These are phyloP conservation scores for Campylorhamphus procurvoides DNA, from an alignment of 2,113 vertebrate species.

Conservation along the genomic window DNA sequence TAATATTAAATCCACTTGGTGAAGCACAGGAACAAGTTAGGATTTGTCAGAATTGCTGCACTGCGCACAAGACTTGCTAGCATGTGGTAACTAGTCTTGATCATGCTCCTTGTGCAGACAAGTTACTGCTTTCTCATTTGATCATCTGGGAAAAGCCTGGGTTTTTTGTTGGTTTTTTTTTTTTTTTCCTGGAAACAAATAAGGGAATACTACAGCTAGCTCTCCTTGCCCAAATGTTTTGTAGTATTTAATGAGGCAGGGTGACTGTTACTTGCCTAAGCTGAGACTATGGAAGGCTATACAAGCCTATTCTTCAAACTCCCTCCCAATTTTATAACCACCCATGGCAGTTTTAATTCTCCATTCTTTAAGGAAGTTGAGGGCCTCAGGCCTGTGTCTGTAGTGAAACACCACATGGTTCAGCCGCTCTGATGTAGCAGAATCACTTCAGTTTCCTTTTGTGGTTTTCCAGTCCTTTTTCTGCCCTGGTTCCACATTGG, in stretches of 20 bases:
- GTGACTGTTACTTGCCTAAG: neutral
- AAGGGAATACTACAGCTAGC: neutral
- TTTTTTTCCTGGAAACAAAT: neutral
- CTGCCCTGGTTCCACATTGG: neutral
- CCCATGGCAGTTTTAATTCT: neutral
- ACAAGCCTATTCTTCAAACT: neutral
- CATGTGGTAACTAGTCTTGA: slow-evolving; percentile 28
- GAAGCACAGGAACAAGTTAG: neutral
- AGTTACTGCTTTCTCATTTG: neutral
- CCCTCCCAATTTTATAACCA: neutral
- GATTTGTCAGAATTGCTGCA: slow-evolving; percentile 5
- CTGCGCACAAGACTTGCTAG: neutral
- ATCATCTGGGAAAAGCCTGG: neutral
- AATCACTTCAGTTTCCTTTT: neutral
- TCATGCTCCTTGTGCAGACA: neutral
- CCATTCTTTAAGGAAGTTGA: neutral
- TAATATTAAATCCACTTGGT: neutral
- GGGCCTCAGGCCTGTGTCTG: neutral
- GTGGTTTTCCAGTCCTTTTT: neutral
- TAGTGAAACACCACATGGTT: accelerated
- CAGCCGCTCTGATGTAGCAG: neutral
- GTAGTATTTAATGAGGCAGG: neutral
- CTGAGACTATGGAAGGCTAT: neutral
- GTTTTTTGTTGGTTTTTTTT: neutral
- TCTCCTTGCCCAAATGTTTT: neutral